Base-by-base conservation (phyloP, 2,797 vertebrate genomes). In the Phrynocephalus vlangalii region DNA sequence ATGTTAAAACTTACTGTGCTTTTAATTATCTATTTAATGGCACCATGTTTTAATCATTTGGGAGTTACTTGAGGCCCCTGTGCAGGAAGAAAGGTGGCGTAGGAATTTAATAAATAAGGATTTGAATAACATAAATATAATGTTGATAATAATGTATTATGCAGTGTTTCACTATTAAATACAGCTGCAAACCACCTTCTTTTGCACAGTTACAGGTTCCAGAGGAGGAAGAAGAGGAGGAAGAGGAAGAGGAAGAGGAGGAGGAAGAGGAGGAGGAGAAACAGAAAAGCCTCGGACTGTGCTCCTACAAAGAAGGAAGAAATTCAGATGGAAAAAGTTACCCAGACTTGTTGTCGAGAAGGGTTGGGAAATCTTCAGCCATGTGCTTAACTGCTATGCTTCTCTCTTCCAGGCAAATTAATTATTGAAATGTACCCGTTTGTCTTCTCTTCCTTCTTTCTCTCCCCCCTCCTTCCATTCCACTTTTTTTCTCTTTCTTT, bases 341-440 rank as follows among this genome's bases (percentile, higher is more conserved):
- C 96, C 95, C 87, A 92, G 86, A 84, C 91, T 96, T 22, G 0
- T 67, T 79, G 90, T 79, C 84, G 92, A 93, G 93, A 96, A 90
- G 90, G 70, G 89, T 73, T 93, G 93, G 90, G 91, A 85, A 94
- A 92, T 92, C 93, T 96, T 96, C 93, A 95, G 92, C 90, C 87
- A 2, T 83, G 88, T 93, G 90, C 86, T 94, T 89, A 15, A 91
- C 63, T 87, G 88, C 90, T 95, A 93, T 93, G 94, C 92, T 86
- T 78, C 9, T 20, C 0, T 92, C 94, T 95, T 96, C 92, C 93
- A 95, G 94, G 94, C 93, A 95, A 95, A 96, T 96, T 95, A 94
- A 96, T 96, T 95, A 94, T 95, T 93, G 95, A 96, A 94, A 91
- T 77, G 86, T 90, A 92, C 10, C 1, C 56, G 8, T 50, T 26